These are phyloP conservation scores for Sorex araneus DNA, from an alignment of 2,113 vertebrate genomes.

Conservation along the genomic window DNA sequence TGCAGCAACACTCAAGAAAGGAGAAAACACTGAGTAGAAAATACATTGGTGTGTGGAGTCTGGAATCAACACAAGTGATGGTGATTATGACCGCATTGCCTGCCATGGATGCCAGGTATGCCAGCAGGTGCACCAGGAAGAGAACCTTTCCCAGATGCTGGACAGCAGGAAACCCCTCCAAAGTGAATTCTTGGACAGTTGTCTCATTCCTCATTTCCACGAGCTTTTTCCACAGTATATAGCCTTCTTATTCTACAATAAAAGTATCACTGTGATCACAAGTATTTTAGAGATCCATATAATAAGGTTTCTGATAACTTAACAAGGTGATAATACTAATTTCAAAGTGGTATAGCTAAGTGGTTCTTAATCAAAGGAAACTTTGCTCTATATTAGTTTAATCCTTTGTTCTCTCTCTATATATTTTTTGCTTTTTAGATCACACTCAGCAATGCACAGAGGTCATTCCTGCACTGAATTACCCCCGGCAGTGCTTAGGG, in stretches of 20 bases:
- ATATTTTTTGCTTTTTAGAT: no score
- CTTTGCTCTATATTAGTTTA: not conserved
- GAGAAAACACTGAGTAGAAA: constrained; percentile 70
- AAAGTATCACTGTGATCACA: no score
- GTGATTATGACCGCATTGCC: no score
- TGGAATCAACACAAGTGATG: not conserved
- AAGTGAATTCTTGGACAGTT: not conserved
- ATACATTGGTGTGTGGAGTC: constrained; percentile 65
- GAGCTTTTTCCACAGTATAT: no score
- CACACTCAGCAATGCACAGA: no score
- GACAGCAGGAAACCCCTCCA: constrained; percentile 45
- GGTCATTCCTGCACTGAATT: no score
- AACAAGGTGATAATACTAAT: not conserved
- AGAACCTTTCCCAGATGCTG: no score
- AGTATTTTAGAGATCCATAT: no score
- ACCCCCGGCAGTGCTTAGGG: no score
- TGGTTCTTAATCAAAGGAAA: not conserved
- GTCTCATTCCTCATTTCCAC: not conserved
- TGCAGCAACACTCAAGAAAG: constrained; percentile 56
- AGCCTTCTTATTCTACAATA: not conserved
- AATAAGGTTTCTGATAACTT: no score
- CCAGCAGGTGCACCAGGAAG: no score
- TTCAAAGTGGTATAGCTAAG: not conserved
- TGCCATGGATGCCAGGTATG: no score
- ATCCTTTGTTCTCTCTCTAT: not conserved